Conservation (phyloP, 2,113 vertebrate genomes). For the Mesocricetus auratus region DNA sequence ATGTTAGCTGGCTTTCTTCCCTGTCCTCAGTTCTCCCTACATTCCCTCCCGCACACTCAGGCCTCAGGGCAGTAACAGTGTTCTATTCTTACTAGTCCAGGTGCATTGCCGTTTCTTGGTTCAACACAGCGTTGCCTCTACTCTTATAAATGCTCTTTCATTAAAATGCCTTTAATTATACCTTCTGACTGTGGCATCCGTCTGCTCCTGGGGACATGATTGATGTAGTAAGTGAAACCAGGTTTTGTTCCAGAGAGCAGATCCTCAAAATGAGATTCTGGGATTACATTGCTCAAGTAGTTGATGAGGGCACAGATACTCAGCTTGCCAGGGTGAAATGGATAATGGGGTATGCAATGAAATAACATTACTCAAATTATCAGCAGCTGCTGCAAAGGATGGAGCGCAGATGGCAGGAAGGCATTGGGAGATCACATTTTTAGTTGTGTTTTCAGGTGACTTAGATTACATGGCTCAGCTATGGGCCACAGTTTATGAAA, state of each 20-base stretch:
- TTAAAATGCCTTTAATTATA: not conserved
- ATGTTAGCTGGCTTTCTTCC: not conserved
- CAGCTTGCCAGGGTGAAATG: constrained; percentile 31
- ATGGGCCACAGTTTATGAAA: not conserved
- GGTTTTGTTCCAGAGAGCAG: constrained; percentile 52
- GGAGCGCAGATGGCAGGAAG: not conserved
- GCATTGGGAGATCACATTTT: not conserved
- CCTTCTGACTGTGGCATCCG: not conserved
- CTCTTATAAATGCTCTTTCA: not conserved
- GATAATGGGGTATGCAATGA: not conserved
- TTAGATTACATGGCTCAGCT: not conserved
- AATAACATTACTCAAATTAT: constrained; percentile 50
- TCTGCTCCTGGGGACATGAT: constrained; percentile 45
- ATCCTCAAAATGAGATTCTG: constrained; percentile 28
- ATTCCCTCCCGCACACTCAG: not conserved
- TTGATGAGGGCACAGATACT: constrained; percentile 26
- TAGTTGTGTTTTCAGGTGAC: not conserved
- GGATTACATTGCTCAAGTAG: constrained; percentile 34
- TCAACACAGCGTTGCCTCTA: not conserved
- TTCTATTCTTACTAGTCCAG: not conserved
- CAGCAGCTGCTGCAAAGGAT: not conserved
- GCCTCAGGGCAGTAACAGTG: not conserved
- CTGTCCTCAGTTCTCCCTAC: not conserved
- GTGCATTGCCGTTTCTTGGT: not conserved
- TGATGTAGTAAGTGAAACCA: constrained; percentile 16